Evolutionary conservation across 1,140 invertebrate genomes (phyloP).

Genomic region (Tetramorium parvispinum): DNA sequence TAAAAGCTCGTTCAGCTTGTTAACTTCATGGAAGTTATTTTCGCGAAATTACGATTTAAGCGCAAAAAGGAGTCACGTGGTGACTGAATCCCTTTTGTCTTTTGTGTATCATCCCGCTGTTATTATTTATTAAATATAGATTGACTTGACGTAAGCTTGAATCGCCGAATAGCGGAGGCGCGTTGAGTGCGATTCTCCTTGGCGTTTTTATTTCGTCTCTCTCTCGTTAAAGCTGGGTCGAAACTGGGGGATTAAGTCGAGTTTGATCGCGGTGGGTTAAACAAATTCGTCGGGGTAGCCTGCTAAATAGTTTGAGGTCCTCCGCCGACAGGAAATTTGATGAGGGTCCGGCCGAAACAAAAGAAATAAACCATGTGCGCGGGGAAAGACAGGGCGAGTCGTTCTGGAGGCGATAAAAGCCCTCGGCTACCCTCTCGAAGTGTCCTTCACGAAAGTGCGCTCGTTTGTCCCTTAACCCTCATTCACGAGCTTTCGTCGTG

Average conservation of each 20-base stretch:
- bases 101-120: neutral
- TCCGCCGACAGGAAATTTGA: slow-evolving; percentile 74
- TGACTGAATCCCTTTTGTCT: neutral
- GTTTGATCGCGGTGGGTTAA: slow-evolving; percentile 15
- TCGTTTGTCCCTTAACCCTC: slow-evolving; percentile 62
- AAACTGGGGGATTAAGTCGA: neutral
- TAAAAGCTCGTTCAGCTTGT: slow-evolving; percentile 47
- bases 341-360: slow-evolving; percentile 70
- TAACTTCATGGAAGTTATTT: slow-evolving; percentile 36
- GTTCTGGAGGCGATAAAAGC: slow-evolving; percentile 56
- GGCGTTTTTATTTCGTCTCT: neutral
- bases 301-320: slow-evolving; percentile 51
- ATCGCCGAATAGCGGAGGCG: neutral
- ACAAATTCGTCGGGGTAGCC: slow-evolving; percentile 11
- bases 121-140: neutral
- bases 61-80: neutral
- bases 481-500: slow-evolving; percentile 34
- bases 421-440: slow-evolving; percentile 1
- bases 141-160: neutral
- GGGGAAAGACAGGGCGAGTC: neutral
- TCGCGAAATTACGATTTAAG: slow-evolving; percentile 31
- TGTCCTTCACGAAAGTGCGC: slow-evolving; percentile 43
- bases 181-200: neutral
- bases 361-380: slow-evolving; percentile 68
- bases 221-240: neutral